Evolutionary conservation across 37 sponge, comb jelly and placozoan species (phyloP).

Genomic region (Spongilla lacustris): DNA sequence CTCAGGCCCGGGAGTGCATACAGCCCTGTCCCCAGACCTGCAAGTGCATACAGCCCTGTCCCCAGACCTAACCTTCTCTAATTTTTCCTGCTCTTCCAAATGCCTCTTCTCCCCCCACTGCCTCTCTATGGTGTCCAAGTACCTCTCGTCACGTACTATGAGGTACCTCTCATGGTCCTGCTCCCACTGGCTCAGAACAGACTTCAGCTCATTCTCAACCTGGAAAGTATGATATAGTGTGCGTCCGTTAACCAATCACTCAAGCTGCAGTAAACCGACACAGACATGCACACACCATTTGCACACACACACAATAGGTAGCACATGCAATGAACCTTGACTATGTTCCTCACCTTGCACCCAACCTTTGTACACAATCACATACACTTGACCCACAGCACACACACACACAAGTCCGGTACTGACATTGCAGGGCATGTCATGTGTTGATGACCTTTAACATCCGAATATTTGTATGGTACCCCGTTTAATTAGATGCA

Average conservation of each 20-base stretch:
- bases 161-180: slow-evolving; percentile 54
- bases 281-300: not conserved
- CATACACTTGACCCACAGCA: not conserved
- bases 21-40: no score
- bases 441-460: no score
- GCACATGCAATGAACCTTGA: no score
- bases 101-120: slow-evolving; percentile 54
- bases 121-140: slow-evolving; percentile 65
- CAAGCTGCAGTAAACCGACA: not conserved
- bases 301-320: not conserved
- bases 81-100: slow-evolving; percentile 61
- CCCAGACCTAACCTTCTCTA: slow-evolving; percentile 40
- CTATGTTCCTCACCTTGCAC: not conserved
- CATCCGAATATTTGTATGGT: no score
- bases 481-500: no score
- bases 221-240: not conserved
- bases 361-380: not conserved
- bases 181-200: slow-evolving; percentile 67
- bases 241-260: no score
- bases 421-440: no score
- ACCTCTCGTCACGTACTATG: slow-evolving; percentile 53
- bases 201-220: slow-evolving; percentile 64
- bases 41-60: not conserved
- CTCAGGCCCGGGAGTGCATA: no score
- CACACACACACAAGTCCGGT: no score